Evolutionary conservation across 2,888 invertebrate genomes (phyloP).

Genomic region (Napeogenes inachia): DNA sequence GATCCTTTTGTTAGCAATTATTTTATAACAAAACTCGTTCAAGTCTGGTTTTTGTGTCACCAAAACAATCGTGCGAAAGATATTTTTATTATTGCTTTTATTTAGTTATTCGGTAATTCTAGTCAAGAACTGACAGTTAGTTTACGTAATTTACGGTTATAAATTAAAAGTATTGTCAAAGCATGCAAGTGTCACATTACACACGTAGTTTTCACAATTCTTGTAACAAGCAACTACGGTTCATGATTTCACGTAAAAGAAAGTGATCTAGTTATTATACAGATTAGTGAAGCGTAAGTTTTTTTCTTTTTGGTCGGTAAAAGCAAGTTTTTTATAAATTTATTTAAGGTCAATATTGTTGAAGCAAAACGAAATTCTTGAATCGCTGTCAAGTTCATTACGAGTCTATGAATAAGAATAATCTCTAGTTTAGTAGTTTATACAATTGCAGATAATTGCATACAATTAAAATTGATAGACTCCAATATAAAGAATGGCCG

Average conservation of each 20-base stretch:
- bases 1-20: slow-evolving; percentile 19
- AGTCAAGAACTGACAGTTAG: too few relatives aligned
- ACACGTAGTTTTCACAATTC: slow-evolving; percentile 2
- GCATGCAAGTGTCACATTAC: slow-evolving; percentile 4
- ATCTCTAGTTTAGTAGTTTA: too few relatives aligned
- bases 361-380: too few relatives aligned
- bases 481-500: slow-evolving; percentile 11
- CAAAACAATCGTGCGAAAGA: slow-evolving; percentile 1
- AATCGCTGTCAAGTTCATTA: too few relatives aligned
- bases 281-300: slow-evolving; percentile 54
- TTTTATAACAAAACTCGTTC: background rate
- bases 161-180: background rate
- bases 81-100: background rate
- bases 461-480: background rate
- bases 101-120: background rate
- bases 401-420: too few relatives aligned
- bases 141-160: background rate
- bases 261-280: slow-evolving; percentile 43
- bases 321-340: background rate
- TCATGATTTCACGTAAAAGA: slow-evolving; percentile 47
- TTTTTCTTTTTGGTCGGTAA: background rate
- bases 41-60: background rate
- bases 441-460: background rate
- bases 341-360: too few relatives aligned
- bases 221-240: slow-evolving; percentile 20